phyloP scores from a whole-genome alignment of 2,888 invertebrate genomes.

The Rhagonycha lutea region DNA sequence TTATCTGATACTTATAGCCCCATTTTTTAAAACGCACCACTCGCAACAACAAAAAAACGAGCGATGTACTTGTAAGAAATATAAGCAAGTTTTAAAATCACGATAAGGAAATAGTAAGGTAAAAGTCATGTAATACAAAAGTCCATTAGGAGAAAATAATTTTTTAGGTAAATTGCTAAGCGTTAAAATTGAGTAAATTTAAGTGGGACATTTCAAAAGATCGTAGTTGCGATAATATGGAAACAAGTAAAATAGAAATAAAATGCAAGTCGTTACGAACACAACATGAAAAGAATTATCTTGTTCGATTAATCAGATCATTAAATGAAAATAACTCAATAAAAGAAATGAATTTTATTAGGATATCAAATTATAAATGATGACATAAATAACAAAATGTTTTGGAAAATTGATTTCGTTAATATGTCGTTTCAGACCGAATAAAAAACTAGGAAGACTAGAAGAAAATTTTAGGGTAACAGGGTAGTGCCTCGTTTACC shows the following conservation, averaged over 20 bases:
- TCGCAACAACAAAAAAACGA: neutral
- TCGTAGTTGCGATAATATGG: neutral
- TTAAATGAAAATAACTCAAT: neutral
- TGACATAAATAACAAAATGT: neutral
- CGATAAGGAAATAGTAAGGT: neutral
- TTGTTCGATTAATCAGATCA: neutral
- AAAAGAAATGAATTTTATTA: neutral
- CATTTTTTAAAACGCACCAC: neutral
- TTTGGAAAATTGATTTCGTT: neutral
- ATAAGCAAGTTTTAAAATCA: neutral
- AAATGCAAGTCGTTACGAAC: neutral
- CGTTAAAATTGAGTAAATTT: neutral
- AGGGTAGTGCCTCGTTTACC: too few relatives aligned
- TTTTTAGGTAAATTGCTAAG: neutral
- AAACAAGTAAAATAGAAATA: neutral
- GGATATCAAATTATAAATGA: neutral
- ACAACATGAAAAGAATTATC: neutral
- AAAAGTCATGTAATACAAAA: neutral
- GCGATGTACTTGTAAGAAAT: neutral
- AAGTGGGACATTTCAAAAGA: neutral
- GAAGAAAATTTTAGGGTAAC: too few relatives aligned
- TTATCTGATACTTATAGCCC: neutral
- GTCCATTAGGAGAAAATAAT: neutral
- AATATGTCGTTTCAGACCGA: too few relatives aligned
- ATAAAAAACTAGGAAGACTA: too few relatives aligned